Conservation (phyloP, 2,888 invertebrate genomes). For the Stenchaetothrips biformis region DNA sequence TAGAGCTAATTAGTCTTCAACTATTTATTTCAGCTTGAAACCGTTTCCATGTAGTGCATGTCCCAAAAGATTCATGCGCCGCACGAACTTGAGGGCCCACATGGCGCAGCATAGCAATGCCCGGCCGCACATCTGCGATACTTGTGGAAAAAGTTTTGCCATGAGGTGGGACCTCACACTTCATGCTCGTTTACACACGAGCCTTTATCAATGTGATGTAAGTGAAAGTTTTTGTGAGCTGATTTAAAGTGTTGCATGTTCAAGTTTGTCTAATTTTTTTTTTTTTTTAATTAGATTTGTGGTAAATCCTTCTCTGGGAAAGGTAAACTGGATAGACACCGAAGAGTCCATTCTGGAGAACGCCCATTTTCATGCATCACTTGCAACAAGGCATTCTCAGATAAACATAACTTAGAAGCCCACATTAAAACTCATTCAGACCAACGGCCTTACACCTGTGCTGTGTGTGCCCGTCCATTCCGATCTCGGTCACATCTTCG, state of each 20-base stretch:
- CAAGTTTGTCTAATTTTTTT: neutral
- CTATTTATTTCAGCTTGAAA: neutral
- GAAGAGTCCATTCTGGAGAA: slow-evolving; percentile 9
- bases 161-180: slow-evolving; percentile 4
- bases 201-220: slow-evolving; percentile 8
- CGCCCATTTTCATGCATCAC: neutral
- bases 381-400: neutral
- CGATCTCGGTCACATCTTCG: slow-evolving; percentile 3
- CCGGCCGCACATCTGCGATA: neutral
- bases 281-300: neutral
- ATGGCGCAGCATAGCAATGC: neutral
- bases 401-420: slow-evolving; percentile 1
- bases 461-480: neutral
- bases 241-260: no score
- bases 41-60: neutral
- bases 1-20: no score
- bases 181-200: neutral
- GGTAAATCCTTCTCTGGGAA: slow-evolving; percentile 7
- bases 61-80: neutral
- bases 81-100: neutral
- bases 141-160: neutral
- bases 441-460: neutral
- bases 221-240: neutral
- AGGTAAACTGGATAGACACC: neutral
- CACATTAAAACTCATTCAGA: neutral